Evolutionary conservation across 2,113 vertebrate species (phyloP).

Genomic region (Rhinopithecus roxellana): DNA sequence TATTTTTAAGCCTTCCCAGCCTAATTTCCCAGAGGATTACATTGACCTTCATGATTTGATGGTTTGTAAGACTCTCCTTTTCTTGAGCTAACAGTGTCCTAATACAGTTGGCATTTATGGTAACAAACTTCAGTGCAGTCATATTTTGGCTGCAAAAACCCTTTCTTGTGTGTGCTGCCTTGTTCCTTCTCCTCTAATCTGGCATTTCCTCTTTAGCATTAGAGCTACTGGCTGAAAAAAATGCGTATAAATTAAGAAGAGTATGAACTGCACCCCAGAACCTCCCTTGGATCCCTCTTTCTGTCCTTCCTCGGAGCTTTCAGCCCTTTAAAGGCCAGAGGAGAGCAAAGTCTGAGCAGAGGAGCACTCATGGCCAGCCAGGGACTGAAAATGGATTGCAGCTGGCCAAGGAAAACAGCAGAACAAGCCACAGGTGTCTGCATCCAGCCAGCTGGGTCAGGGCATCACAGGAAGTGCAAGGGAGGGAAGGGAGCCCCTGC

Average conservation of each 20-base stretch:
- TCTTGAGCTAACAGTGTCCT: neutral
- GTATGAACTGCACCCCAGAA: neutral
- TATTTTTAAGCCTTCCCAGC: neutral
- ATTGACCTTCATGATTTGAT: neutral
- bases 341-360: neutral
- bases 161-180: neutral
- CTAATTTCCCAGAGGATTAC: conserved; percentile 35
- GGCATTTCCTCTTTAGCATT: neutral
- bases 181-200: neutral
- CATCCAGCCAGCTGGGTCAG: neutral
- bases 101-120: neutral
- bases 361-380: neutral
- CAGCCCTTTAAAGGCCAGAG: neutral
- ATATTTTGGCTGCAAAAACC: neutral
- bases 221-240: neutral
- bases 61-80: neutral
- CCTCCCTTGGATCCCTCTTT: neutral
- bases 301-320: neutral
- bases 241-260: neutral
- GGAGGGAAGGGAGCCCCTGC: neutral
- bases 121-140: conserved; percentile 8
- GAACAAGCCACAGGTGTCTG: neutral
- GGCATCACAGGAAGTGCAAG: neutral
- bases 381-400: neutral
- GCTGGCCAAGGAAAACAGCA: neutral